Conservation (phyloP, 2,113 vertebrate species). For the Clarias magur region DNA sequence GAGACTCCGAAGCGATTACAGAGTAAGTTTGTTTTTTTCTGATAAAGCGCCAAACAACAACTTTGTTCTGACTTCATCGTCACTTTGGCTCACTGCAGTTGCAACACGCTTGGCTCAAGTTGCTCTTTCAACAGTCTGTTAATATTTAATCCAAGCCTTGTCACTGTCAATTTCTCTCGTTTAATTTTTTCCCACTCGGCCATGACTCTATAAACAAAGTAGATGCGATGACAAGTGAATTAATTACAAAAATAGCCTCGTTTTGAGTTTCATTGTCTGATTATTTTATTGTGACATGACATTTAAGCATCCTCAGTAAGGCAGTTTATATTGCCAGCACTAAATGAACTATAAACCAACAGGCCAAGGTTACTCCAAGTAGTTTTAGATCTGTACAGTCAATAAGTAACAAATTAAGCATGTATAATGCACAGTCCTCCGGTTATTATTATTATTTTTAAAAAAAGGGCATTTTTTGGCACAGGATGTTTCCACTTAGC, state of each 20-base stretch:
- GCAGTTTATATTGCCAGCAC: slow-evolving; percentile 25
- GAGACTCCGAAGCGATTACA: neutral
- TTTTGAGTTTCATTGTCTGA: slow-evolving; percentile 43
- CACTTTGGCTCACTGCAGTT: neutral
- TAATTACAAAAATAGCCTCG: slow-evolving; percentile 45
- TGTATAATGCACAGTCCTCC: neutral
- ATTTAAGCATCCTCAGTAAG: slow-evolving; percentile 36
- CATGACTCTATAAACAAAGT: slow-evolving; percentile 34
- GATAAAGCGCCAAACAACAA: neutral
- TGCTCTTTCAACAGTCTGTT: slow-evolving; percentile 21
- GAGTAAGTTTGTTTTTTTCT: neutral
- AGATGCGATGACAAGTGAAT: slow-evolving; percentile 26
- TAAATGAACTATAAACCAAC: slow-evolving; percentile 46
- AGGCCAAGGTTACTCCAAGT: slow-evolving; percentile 15
- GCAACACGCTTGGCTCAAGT: neutral
- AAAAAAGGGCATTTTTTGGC: neutral
- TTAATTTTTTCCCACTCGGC: slow-evolving; percentile 36
- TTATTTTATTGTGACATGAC: slow-evolving; percentile 54
- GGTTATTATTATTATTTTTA: neutral
- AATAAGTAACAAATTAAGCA: neutral
- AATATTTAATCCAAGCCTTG: slow-evolving; percentile 51
- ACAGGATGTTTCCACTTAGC: neutral
- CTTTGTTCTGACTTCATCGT: neutral
- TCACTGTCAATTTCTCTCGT: slow-evolving; percentile 54
- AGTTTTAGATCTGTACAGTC: neutral